Percentiles rank a stretch among this genome's conserved stretches.
Conservation (phyloP, 2,113 vertebrate species). For the Bubo scandiacus region DNA sequence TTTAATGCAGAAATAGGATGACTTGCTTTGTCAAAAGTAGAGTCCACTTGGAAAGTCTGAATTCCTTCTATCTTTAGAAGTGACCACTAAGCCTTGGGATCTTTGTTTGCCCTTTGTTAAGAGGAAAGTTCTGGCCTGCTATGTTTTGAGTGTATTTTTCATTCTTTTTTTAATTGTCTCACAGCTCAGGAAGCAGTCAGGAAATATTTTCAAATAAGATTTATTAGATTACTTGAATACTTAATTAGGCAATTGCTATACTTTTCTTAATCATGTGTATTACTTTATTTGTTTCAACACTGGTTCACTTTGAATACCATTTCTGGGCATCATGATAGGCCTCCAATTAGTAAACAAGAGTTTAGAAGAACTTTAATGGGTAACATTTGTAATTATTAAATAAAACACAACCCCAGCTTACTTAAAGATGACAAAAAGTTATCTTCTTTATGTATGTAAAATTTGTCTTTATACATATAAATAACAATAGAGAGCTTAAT, state of each 20-base stretch:
- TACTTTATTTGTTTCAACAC: not conserved
- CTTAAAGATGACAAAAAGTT: not conserved
- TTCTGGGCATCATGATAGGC: not conserved
- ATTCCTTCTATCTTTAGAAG: not conserved
- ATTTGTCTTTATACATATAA: not conserved
- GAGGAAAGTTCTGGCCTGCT: not conserved
- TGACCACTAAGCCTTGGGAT: not conserved
- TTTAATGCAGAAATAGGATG: constrained; percentile 3
- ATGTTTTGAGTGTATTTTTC: not conserved
- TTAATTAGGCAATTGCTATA: not conserved
- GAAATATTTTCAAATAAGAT: not conserved
- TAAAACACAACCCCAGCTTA: not conserved
- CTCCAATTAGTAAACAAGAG: not conserved
- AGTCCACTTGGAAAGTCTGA: not conserved
- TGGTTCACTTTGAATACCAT: not conserved
- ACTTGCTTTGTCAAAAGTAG: not conserved
- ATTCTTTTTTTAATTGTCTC: not conserved
- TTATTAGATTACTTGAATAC: not conserved
- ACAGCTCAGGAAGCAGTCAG: not conserved
- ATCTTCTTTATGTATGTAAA: not conserved
- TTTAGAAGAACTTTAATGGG: not conserved
- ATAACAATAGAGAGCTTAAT: not conserved
- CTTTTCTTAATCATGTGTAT: not conserved
- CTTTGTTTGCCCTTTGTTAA: not conserved
- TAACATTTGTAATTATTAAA: not conserved